Conservation (phyloP, 2,888 invertebrate species). For the Campoplex capitator region DNA sequence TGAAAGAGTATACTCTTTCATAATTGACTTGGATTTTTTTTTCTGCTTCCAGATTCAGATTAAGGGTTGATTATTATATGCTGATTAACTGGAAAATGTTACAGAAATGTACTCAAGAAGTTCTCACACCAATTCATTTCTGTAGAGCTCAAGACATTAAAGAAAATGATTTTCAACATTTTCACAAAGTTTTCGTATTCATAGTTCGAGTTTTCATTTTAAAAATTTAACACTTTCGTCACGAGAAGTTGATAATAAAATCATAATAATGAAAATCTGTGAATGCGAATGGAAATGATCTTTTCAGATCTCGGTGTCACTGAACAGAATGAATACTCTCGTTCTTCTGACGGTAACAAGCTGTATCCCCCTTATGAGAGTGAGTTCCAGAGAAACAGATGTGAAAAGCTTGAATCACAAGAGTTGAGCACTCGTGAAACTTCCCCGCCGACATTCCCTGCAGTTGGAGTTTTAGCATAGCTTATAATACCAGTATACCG, state of each 20-base stretch:
- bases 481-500: conserved; percentile 38
- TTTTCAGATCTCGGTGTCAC: conserved; percentile 21
- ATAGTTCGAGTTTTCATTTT: not conserved
- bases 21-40: no score
- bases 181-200: not conserved
- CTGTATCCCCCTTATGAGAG: not conserved
- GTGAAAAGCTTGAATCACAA: conserved; percentile 40
- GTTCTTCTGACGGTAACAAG: conserved; percentile 29
- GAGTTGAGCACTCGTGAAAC: conserved; percentile 37
- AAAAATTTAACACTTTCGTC: not conserved
- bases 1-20: not conserved
- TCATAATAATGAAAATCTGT: not conserved
- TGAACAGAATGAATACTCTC: conserved; percentile 45
- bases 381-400: conserved; percentile 1
- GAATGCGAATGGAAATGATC: not conserved
- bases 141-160: not conserved
- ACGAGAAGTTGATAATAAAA: not conserved
- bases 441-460: conserved; percentile 26
- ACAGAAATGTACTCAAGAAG: not conserved
- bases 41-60: not conserved
- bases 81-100: no score
- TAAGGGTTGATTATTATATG: no score
- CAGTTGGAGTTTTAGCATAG: conserved; percentile 49
- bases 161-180: not conserved
- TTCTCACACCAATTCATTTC: not conserved